These are phyloP conservation scores for Drosophila lacertosa DNA, from an alignment of 1,140 invertebrate species.

Conservation along the genomic window DNA sequence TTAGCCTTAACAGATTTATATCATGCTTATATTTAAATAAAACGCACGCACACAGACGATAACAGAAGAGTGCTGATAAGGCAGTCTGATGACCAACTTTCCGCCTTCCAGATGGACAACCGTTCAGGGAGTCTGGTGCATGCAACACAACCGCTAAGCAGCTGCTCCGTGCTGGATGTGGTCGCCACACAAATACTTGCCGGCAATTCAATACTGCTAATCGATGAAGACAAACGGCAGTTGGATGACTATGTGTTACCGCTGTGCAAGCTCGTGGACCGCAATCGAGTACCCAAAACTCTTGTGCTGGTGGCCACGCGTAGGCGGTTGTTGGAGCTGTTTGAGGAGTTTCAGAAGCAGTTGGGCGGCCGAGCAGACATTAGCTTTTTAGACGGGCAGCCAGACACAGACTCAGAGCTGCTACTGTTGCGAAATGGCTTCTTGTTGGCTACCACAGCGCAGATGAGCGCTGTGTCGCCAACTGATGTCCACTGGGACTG, in stretches of 20 bases:
- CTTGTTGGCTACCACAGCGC: conserved; percentile 2
- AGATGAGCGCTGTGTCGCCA: background rate
- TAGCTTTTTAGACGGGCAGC: background rate
- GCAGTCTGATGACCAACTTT: background rate
- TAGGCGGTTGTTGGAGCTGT: conserved; percentile 6
- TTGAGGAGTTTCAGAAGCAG: background rate
- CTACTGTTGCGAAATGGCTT: background rate
- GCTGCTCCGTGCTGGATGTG: background rate
- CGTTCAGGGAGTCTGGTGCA: background rate
- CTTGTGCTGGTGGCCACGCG: conserved; percentile 20
- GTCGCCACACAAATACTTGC: conserved; percentile 1
- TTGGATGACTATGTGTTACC: conserved; percentile 12
- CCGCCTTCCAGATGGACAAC: conserved; percentile 17
- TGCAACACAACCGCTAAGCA: background rate
- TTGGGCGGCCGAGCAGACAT: background rate
- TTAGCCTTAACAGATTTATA: conserved; percentile 32
- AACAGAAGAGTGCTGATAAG: background rate
- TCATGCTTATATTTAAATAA: conserved; percentile 31
- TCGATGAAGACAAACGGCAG: background rate
- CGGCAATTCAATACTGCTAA: conserved; percentile 9
- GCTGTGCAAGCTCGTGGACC: background rate
- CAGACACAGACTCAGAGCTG: background rate
- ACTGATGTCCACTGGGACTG: background rate
- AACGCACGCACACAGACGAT: conserved; percentile 19
- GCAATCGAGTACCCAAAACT: no score